phyloP scores from a whole-genome alignment of 2,113 vertebrate genomes.

The Misgurnus anguillicaudatus region DNA sequence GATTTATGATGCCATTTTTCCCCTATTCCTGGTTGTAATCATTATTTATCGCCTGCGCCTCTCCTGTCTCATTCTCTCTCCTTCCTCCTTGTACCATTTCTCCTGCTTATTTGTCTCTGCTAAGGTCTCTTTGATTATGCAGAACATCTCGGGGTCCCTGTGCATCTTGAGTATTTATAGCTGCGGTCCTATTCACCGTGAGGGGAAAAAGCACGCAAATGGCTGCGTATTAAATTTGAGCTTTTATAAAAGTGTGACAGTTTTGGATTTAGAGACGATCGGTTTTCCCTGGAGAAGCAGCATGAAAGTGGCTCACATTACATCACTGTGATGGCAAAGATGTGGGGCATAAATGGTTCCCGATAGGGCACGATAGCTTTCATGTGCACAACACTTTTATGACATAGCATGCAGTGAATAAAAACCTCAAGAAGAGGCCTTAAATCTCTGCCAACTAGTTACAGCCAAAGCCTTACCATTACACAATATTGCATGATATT shows the following conservation, averaged over 20 bases:
- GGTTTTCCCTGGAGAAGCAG: conserved; percentile 40
- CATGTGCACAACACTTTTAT: conserved; percentile 35
- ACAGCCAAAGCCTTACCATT: neutral
- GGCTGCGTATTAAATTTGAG: conserved; percentile 51
- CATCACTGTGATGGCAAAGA: conserved; percentile 34
- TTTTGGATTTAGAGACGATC: conserved; percentile 41
- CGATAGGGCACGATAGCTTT: conserved; percentile 45
- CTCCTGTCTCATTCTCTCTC: neutral
- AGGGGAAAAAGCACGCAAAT: conserved; percentile 47
- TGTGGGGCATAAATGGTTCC: conserved; percentile 40
- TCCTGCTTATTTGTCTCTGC: conserved; percentile 40
- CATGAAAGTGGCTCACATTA: conserved; percentile 36
- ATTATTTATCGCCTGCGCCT: conserved; percentile 14
- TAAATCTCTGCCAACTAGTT: conserved; percentile 20
- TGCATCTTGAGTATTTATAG: conserved; percentile 54
- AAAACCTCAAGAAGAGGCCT: conserved; percentile 6
- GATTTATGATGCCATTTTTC: conserved; percentile 43
- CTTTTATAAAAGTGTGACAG: conserved; percentile 54
- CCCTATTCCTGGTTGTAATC: conserved; percentile 24
- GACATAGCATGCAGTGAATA: conserved; percentile 25
- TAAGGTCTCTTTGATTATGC: conserved; percentile 47
- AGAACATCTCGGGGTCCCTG: conserved; percentile 34
- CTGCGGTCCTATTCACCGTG: conserved; percentile 25
- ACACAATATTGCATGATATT: conserved; percentile 12
- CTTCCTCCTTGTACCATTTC: neutral